A percentile compares a stretch with the other conserved stretches of the same genome.
Evolutionary conservation across 53 echinoderm and acorn worm genomes (phyloP).

Genomic region (Henricia sp.): DNA sequence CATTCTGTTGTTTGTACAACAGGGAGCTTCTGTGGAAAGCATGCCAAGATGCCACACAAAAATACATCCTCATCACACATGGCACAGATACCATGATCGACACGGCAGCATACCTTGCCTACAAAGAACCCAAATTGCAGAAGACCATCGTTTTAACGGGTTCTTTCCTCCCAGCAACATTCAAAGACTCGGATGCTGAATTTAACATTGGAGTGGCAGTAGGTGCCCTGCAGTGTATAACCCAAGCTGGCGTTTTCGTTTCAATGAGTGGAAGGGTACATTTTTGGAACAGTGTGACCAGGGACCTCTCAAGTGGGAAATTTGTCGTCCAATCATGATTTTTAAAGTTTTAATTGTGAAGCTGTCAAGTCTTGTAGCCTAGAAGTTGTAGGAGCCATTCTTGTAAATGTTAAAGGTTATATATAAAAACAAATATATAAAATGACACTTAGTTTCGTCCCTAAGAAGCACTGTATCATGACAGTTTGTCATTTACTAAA

Average conservation of each 20-base stretch:
- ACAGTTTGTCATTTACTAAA: too few species aligned
- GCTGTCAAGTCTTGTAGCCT: too few species aligned
- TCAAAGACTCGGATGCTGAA: conserved; percentile 72
- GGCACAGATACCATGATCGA: conserved; percentile 81
- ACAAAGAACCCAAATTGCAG: conserved; percentile 43
- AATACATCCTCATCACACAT: conserved; percentile 70
- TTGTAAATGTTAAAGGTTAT: too few species aligned
- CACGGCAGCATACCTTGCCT: conserved; percentile 73
- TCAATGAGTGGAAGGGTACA: conserved; percentile 71
- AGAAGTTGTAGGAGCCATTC: too few species aligned
- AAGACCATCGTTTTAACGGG: conserved; percentile 79
- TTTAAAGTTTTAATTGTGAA: too few species aligned
- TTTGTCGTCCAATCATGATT: conserved; percentile 54
- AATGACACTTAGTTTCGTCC: too few species aligned
- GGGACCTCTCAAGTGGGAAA: conserved; percentile 62
- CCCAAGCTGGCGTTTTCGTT: conserved; percentile 58
- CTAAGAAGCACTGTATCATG: too few species aligned
- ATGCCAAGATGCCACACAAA: conserved; percentile 64
- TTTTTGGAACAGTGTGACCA: conserved; percentile 68
- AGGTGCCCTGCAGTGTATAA: conserved; percentile 78
- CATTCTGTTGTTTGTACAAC: too few species aligned
- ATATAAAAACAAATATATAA: too few species aligned
- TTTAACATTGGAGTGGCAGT: conserved; percentile 76
- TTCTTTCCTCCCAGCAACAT: conserved; percentile 77
- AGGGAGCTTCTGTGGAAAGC: conserved; percentile 63